A percentile compares a stretch with the other conserved stretches of the same genome.
phyloP scores from a whole-genome alignment of 2,797 vertebrate species.

The Pseudochromis fuscus region DNA sequence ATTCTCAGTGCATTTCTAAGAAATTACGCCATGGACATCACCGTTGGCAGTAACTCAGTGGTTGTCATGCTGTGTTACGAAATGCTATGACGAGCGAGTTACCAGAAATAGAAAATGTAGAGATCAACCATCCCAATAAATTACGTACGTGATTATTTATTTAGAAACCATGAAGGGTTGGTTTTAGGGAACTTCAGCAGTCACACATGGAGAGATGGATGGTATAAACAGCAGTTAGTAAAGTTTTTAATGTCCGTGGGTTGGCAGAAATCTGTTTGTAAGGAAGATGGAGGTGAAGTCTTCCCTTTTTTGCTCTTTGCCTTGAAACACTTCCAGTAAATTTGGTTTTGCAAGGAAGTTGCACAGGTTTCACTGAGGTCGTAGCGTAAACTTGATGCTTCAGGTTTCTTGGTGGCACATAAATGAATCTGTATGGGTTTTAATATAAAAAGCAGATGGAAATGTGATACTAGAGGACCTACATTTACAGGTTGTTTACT shows the following conservation, averaged over 20 bases:
- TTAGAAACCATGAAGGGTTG: neutral
- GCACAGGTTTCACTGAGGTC: constrained; percentile 7
- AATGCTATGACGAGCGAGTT: neutral
- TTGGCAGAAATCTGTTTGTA: neutral
- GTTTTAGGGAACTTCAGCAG: neutral
- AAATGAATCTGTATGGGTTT: constrained; percentile 9
- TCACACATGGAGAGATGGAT: neutral
- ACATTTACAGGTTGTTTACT: constrained; percentile 12
- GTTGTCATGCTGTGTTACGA: constrained; percentile 5
- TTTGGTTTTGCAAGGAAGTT: constrained; percentile 30
- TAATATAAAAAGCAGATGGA: constrained; percentile 1
- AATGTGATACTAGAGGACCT: constrained; percentile 3
- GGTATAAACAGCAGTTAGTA: neutral
- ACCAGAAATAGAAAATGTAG: constrained; percentile 15
- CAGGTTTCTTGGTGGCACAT: constrained; percentile 10
- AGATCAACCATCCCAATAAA: constrained; percentile 12
- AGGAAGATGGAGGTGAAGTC: neutral
- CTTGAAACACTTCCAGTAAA: constrained; percentile 33
- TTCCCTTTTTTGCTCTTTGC: neutral
- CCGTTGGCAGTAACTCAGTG: neutral
- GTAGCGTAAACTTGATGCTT: neutral
- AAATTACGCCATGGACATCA: neutral
- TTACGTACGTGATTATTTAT: neutral
- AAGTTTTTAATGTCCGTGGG: neutral
- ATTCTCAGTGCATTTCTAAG: constrained; percentile 14